Base-by-base conservation (phyloP, 1,140 invertebrate genomes). In the Sminthurinus signatus region DNA sequence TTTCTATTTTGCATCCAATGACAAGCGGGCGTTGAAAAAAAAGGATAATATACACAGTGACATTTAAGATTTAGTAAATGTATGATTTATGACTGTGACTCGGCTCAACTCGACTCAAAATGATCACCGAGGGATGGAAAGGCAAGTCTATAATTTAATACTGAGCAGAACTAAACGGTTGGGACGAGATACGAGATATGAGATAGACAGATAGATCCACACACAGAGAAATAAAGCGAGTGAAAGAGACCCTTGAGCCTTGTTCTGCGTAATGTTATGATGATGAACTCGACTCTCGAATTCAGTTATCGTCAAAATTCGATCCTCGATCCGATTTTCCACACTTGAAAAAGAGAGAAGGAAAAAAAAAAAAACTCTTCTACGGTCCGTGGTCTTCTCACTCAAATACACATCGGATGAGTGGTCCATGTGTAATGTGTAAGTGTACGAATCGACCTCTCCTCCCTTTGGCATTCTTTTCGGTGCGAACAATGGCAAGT, bases 61-160 rank as follows among this genome's bases (percentile, higher is more conserved):
- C 54, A 42, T 23, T 56, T 12, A 56, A 56, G 54, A 56, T 56
- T 56, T 42, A 42, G 54, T 56, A 42, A 56, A 56, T 42, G 36
- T 23, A 56, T 56, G 54, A 56, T 56, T 56, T 56, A 56, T 56
- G 54, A 56, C 54, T 56, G 54, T 54, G 51, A 54, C 51, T 54
- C n/a, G 51, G 39, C 54, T 56, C 54, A 31, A 25, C 54, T 56
- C 54, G 25, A 56, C 10, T 36, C 10, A 8, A 23, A 39, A 10
- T 14, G 39, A 29, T n/a, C 12, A 56, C 10, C 5, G n/a, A 25
- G 50, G 50, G 15, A 28, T 25, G 50, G 50, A 52, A 52, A 52
- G 50, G 50, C 50, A 52, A 52, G 50, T 52, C 50, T 52, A 52
- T 52, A 52, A 28, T 52, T 52, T 52, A 52, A 52, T 56, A 31